Conservation (phyloP, 2,888 invertebrate species). For the Cybosia mesomella region DNA sequence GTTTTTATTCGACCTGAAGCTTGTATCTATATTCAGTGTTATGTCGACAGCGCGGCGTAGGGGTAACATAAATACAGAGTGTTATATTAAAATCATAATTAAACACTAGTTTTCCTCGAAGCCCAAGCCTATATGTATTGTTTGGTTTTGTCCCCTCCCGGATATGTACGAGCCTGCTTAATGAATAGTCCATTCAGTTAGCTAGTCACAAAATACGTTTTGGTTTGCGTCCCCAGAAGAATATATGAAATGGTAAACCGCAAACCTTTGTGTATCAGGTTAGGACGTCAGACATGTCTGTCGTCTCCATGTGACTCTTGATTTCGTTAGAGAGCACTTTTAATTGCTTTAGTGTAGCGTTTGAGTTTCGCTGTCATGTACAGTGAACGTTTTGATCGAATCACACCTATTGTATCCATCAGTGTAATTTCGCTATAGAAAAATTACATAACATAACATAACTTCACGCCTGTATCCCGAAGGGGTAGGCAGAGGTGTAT, state of each 20-base stretch:
- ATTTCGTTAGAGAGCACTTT: background rate
- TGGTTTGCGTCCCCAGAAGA: background rate
- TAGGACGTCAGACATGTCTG: background rate
- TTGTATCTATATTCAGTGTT: background rate
- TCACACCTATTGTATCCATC: background rate
- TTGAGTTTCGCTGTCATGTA: background rate
- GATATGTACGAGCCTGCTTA: background rate
- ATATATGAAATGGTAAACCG: background rate
- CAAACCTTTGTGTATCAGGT: slow-evolving; percentile 4
- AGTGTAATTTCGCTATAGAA: no score
- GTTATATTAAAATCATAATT: background rate
- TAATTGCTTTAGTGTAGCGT: background rate
- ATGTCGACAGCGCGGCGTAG: background rate
- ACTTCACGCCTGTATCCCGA: no score
- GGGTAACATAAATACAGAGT: background rate
- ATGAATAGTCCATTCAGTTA: no score
- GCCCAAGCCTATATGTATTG: no score
- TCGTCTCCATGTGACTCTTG: slow-evolving; percentile 1
- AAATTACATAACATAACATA: no score
- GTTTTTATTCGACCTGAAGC: background rate
- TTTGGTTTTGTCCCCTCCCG: no score
- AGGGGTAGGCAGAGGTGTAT: no score
- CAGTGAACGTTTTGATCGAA: background rate
- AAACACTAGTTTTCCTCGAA: background rate
- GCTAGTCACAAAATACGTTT: background rate